Conservation (phyloP, 2,888 invertebrate species). For the Eupithecia exiguata region DNA sequence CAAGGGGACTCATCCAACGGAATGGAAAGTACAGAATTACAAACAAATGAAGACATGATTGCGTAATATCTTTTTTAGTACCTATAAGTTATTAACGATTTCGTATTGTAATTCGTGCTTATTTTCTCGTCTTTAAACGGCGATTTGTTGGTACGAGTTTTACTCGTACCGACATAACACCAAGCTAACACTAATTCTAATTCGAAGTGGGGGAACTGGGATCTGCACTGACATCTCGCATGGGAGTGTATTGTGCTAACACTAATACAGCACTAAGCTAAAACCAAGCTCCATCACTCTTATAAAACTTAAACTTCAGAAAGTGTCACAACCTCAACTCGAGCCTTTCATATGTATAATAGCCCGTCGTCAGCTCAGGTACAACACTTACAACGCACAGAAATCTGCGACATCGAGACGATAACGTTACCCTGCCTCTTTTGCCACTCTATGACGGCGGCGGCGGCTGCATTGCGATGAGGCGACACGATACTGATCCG, state of each 20-base stretch:
- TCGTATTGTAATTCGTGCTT: background rate
- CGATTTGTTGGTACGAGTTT: background rate
- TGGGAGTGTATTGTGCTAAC: too few species aligned
- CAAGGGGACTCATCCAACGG: background rate
- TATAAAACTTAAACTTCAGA: background rate
- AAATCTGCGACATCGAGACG: background rate
- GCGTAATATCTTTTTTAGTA: slow-evolving; percentile 3
- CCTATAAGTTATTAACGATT: slow-evolving; percentile 1
- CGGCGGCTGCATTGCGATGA: background rate
- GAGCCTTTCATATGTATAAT: too few species aligned
- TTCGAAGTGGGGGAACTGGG: too few species aligned
- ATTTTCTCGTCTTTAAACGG: background rate
- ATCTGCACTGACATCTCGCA: too few species aligned
- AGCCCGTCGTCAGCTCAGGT: too few species aligned
- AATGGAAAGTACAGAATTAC: background rate
- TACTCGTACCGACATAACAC: too few species aligned
- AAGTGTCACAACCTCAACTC: background rate
- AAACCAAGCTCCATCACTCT: background rate
- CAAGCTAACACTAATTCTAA: too few species aligned
- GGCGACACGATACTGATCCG: background rate
- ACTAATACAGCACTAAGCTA: too few species aligned
- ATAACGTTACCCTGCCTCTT: background rate
- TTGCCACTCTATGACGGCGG: background rate
- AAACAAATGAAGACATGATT: slow-evolving; percentile 9
- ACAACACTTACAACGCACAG: background rate